Evolutionary conservation across 2,888 invertebrate genomes (phyloP), one percentile per base, ranked within the genome.

Genomic region (Harpalus rubripes): DNA sequence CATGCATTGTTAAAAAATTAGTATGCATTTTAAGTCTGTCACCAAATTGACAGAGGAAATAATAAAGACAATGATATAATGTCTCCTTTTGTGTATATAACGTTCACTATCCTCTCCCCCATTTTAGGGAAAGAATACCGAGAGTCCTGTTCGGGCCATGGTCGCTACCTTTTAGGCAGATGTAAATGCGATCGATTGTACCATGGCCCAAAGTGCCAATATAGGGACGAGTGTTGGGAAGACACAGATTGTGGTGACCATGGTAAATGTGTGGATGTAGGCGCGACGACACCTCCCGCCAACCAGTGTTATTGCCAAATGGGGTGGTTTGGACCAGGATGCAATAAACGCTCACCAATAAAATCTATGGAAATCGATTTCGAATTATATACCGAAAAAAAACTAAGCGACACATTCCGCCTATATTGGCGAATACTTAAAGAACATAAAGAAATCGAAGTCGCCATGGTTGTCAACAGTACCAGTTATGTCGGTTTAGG

Each of bases 231-330:
- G 90, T 99, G 99, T 89, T 92, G 93, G 7, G 95, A 94, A 78
- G 95, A 98, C 90, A 93, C 93, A 10, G 98, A 98, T 90, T 99
- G 99, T 89, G 97, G 97, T 0, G 93, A 94, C 85, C 94, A 96
- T 84, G 98, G 98, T 76, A 94, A 95, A 88, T 99, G 99, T 90
- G 92, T 97, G 16, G 95, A 97, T 89, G 92, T 96, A 16, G 93
- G 95, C 86, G 95, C 97, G 1, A 97, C 96, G 0, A 95, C 96
- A 32, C 93, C 96, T 7, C 98, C 98, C 0, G 94, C 94, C 59
- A 94, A 94, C 87, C 96, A 96, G 89, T 99, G 99, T 90, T 99
- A 96, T 91, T 99, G 98, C 89, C 95, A 97, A 85, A 93, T 94
- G 81, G 98, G 98, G 15, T 98, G 96, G 94, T 97, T 95, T 89